A percentile compares a stretch with the other conserved stretches of the same genome.
Conservation (phyloP, 2,888 invertebrate species). For the Polyommatus icarus region DNA sequence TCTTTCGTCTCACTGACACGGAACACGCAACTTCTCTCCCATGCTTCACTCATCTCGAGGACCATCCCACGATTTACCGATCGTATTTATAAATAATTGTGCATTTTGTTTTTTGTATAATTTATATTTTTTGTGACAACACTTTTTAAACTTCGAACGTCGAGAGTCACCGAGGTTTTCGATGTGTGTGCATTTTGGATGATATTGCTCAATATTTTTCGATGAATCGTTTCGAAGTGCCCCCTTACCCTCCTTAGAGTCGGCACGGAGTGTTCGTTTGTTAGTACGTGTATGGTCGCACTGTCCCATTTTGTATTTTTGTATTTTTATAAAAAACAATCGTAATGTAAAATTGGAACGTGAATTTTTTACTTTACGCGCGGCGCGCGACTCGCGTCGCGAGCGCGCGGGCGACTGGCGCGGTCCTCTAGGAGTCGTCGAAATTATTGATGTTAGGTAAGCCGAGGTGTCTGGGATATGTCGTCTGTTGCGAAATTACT, state of each 20-base stretch:
- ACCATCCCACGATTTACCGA: conserved; percentile 19
- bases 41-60: conserved; percentile 34
- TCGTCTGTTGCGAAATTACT: conserved; percentile 62
- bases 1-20: conserved; percentile 41
- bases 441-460: conserved; percentile 65
- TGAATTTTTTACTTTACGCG: conserved; percentile 73
- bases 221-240: conserved; percentile 61
- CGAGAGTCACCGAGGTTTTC: conserved; percentile 42
- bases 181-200: conserved; percentile 60
- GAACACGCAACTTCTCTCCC: conserved; percentile 41
- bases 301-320: conserved; percentile 81
- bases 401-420: conserved; percentile 27
- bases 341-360: conserved; percentile 72
- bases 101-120: conserved; percentile 47
- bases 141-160: conserved; percentile 40
- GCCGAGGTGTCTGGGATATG: conserved; percentile 76
- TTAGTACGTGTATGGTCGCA: conserved; percentile 59
- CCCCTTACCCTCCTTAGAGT: conserved; percentile 64
- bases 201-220: conserved; percentile 74
- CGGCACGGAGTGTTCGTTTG: conserved; percentile 60
- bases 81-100: conserved; percentile 42
- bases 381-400: conserved; percentile 52
- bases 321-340: conserved; percentile 79
- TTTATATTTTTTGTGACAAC: conserved; percentile 54
- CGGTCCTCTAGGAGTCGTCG: conserved; percentile 33